Percentiles rank a stretch among this genome's conserved stretches.
These are phyloP conservation scores for Drosophila monieri DNA, from an alignment of 2,888 invertebrate species.

Conservation along the genomic window DNA sequence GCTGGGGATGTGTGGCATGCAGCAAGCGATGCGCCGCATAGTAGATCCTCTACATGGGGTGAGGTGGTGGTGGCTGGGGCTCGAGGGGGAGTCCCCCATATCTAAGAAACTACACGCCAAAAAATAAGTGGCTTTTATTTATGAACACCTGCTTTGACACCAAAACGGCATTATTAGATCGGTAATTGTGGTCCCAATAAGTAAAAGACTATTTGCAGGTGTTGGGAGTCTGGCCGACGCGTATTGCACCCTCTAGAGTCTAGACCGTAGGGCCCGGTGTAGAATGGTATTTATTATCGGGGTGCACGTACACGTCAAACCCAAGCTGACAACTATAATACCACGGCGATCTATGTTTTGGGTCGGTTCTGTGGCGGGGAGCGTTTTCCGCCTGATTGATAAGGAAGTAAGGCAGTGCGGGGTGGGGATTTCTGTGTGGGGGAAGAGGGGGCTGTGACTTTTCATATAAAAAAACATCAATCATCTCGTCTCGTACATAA, in stretches of 20 bases:
- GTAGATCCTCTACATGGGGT: conserved; percentile 28
- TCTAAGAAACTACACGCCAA: conserved; percentile 7
- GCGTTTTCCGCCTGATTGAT: conserved; percentile 61
- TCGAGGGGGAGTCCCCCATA: background rate
- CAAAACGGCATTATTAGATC: too few relatives aligned
- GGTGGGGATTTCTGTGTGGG: conserved; percentile 18
- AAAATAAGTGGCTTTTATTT: too few relatives aligned
- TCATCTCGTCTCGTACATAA: background rate
- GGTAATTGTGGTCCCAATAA: too few relatives aligned
- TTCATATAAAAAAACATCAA: background rate
- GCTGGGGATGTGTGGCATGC: conserved; percentile 24
- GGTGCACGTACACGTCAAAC: conserved; percentile 66
- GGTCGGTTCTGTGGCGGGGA: conserved; percentile 8
- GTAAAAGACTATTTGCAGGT: too few relatives aligned
- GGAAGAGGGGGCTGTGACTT: too few relatives aligned
- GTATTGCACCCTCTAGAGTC: too few relatives aligned
- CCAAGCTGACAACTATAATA: conserved; percentile 58
- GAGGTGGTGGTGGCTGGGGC: conserved; percentile 9
- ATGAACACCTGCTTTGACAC: too few relatives aligned
- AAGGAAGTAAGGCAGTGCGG: conserved; percentile 61
- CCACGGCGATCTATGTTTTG: conserved; percentile 37
- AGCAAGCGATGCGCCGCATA: conserved; percentile 27
- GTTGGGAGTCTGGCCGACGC: too few relatives aligned
- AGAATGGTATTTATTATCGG: conserved; percentile 56
- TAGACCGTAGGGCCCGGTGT: background rate